Percentiles rank a stretch among this genome's conserved stretches.
Evolutionary conservation across 2,888 invertebrate species (phyloP).

Genomic region (Lacanobia wlatinum): DNA sequence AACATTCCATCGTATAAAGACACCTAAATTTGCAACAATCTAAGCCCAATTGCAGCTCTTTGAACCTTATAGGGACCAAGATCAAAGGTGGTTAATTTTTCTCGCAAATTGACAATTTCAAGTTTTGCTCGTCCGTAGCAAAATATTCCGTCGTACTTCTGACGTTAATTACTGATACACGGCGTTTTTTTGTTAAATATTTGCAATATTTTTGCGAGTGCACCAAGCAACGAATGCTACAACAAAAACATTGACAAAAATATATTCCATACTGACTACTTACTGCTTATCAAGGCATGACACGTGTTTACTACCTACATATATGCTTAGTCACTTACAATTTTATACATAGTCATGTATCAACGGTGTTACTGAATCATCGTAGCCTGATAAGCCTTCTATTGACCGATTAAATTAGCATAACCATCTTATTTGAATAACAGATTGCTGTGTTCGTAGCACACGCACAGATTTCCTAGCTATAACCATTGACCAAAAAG

Average conservation of each 20-base stretch:
- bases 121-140: too few species aligned
- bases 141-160: too few species aligned
- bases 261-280: conserved; percentile 10
- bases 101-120: too few species aligned
- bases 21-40: too few species aligned
- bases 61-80: too few species aligned
- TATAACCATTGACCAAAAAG: too few species aligned
- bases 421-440: background rate
- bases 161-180: background rate
- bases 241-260: background rate
- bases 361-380: conserved; percentile 20
- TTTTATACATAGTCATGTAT: conserved; percentile 33
- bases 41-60: too few species aligned
- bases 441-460: background rate
- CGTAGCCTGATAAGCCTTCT: conserved; percentile 11
- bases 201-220: background rate
- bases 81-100: too few species aligned
- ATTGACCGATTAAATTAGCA: conserved; percentile 28
- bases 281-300: conserved; percentile 15
- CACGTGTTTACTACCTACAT: conserved; percentile 38
- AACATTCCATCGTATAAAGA: too few species aligned
- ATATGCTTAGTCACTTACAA: conserved; percentile 24
- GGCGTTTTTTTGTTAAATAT: background rate
- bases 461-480: background rate
- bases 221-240: background rate